A percentile compares a stretch with the other conserved stretches of the same genome.
These are phyloP conservation scores for Zosterops pallidus DNA, from an alignment of 2,113 vertebrate species.

Conservation along the genomic window DNA sequence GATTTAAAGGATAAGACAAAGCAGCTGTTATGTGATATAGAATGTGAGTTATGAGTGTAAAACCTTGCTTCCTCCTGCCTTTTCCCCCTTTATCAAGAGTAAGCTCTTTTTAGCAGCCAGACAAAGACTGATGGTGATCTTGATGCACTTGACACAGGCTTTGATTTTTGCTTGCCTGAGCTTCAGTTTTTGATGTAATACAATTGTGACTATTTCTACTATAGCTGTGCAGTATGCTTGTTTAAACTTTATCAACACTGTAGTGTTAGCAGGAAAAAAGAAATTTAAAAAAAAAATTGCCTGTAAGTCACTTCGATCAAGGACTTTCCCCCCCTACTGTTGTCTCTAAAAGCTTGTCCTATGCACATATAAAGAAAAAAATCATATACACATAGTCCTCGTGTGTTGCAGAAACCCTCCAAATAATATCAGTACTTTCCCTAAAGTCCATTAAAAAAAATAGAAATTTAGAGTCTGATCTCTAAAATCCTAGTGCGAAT, in stretches of 20 bases:
- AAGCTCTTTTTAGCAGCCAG: conserved; percentile 9
- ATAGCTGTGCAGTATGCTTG: neutral
- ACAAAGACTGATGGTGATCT: conserved; percentile 48
- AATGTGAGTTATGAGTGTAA: conserved; percentile 1
- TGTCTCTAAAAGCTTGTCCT: neutral
- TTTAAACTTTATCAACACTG: neutral
- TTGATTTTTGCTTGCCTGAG: conserved; percentile 52
- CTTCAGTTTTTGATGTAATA: conserved; percentile 34
- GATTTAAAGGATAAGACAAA: conserved; percentile 26
- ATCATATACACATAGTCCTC: neutral
- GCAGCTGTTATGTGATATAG: conserved; percentile 16
- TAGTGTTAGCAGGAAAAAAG: neutral
- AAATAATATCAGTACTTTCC: neutral
- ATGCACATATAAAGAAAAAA: neutral
- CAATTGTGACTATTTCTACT: neutral
- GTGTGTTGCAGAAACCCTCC: neutral
- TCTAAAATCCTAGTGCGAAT: neutral
- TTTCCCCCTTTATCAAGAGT: neutral
- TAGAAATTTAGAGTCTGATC: neutral
- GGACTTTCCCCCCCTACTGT: neutral
- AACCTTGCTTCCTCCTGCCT: neutral
- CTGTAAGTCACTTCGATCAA: neutral
- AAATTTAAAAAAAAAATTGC: neutral
- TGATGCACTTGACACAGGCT: conserved; percentile 26
- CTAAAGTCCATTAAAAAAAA: neutral